Conservation (phyloP, 2,113 vertebrate species). For the Melanotaenia duboulayi region DNA sequence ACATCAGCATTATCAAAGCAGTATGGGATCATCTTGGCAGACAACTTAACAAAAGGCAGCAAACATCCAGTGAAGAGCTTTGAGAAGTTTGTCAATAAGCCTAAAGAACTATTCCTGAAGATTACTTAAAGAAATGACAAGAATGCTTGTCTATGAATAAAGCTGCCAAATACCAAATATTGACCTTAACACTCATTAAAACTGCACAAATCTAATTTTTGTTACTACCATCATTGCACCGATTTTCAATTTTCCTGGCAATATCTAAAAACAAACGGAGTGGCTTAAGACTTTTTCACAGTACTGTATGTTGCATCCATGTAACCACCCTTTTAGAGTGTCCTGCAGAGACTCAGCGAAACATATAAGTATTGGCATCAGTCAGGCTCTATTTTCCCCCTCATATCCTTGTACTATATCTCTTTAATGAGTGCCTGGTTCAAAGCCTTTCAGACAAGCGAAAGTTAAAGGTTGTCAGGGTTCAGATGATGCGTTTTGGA, state of each 20-base stretch:
- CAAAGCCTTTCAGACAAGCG: neutral
- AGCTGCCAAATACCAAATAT: too few relatives aligned
- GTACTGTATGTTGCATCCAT: neutral
- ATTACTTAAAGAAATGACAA: neutral
- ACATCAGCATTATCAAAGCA: too few relatives aligned
- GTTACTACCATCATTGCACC: neutral
- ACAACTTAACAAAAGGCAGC: neutral
- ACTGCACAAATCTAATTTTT: too few relatives aligned
- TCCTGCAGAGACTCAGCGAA: too few relatives aligned
- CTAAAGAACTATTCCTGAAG: neutral
- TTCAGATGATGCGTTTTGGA: conserved; percentile 9
- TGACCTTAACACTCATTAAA: too few relatives aligned
- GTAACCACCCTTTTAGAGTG: neutral
- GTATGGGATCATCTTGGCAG: too few relatives aligned
- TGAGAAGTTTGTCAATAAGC: too few relatives aligned
- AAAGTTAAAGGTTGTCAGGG: conserved; percentile 6
- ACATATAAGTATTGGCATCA: neutral
- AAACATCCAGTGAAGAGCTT: neutral
- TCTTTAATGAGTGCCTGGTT: neutral
- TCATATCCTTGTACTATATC: neutral
- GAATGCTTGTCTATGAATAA: too few relatives aligned
- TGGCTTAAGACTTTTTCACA: neutral
- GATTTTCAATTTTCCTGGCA: too few relatives aligned
- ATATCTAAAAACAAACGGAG: too few relatives aligned
- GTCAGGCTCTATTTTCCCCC: neutral